A percentile compares a stretch with the other conserved stretches of the same genome.
phyloP scores from a whole-genome alignment of 2,888 invertebrate species.

The Taenaris catops region DNA sequence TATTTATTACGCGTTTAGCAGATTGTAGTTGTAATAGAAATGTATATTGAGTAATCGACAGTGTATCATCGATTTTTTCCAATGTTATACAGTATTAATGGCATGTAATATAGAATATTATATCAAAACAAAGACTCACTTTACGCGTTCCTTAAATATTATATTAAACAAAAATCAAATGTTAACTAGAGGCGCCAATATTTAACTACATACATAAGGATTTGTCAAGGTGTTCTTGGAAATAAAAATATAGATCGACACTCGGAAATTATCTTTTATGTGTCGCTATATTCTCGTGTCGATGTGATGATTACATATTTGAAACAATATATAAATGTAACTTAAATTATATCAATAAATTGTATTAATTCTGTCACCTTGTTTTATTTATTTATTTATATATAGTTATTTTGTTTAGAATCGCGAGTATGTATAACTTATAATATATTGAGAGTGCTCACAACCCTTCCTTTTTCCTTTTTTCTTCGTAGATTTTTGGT shows the following conservation, averaged over 20 bases:
- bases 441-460: too few relatives aligned
- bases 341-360: conserved; percentile 37
- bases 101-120: conserved; percentile 15
- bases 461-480: too few relatives aligned
- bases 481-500: too few relatives aligned
- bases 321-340: conserved; percentile 31
- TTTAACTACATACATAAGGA: conserved; percentile 23
- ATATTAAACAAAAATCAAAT: conserved; percentile 18
- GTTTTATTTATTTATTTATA: conserved; percentile 16
- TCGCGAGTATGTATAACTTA: too few relatives aligned
- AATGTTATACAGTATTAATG: conserved; percentile 13
- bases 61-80: conserved; percentile 1
- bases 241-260: conserved; percentile 14
- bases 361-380: conserved; percentile 27
- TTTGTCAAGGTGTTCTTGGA: conserved; percentile 12
- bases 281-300: conserved; percentile 25
- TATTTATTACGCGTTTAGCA: conserved; percentile 5
- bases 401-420: conserved; percentile 1
- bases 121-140: conserved; percentile 24
- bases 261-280: conserved; percentile 13
- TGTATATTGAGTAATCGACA: conserved; percentile 2
- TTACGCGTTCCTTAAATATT: conserved; percentile 27
- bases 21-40: conserved; percentile 10
- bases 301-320: conserved; percentile 28
- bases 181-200: conserved; percentile 21